phyloP scores from a whole-genome alignment of 2,888 invertebrate species.

The Subacronicta megacephala region DNA sequence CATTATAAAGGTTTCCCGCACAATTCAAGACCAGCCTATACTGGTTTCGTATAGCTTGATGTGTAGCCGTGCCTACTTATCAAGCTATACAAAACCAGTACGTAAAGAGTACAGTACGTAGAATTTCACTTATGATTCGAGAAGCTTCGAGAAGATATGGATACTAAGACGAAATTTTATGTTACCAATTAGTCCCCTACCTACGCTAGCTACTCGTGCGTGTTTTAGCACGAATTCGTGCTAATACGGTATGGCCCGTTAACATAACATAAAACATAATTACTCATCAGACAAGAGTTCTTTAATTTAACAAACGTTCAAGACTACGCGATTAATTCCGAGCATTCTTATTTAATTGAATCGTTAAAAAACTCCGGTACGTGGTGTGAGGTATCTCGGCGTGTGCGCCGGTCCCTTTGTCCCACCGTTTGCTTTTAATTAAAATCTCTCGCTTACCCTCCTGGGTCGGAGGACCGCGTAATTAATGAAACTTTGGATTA shows the following conservation, averaged over 20 bases:
- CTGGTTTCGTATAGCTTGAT: too few species aligned
- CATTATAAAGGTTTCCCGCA: too few species aligned
- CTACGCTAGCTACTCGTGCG: too few species aligned
- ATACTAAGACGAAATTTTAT: too few species aligned
- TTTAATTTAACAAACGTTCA: conserved; percentile 11
- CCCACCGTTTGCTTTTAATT: conserved; percentile 73
- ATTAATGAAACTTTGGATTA: conserved; percentile 55
- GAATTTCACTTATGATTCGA: too few species aligned
- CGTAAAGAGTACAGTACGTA: too few species aligned
- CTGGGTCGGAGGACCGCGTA: conserved; percentile 23
- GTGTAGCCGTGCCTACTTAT: too few species aligned
- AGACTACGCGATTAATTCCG: conserved; percentile 16
- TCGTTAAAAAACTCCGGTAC: conserved; percentile 49
- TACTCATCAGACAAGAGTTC: conserved; percentile 9
- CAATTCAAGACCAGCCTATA: too few species aligned
- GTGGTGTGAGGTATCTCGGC: conserved; percentile 32
- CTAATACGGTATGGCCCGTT: conserved; percentile 2
- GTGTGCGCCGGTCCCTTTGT: conserved; percentile 56
- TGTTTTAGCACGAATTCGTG: too few species aligned
- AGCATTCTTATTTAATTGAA: conserved; percentile 47
- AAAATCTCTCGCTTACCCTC: conserved; percentile 60
- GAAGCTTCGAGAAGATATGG: too few species aligned
- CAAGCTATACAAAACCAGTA: too few species aligned
- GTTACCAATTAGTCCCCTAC: too few species aligned
- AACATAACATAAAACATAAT: conserved; percentile 24